A percentile compares a stretch with the other conserved stretches of the same genome.
phyloP scores from a whole-genome alignment of 2,113 vertebrate species.

The Calyptomena viridis region DNA sequence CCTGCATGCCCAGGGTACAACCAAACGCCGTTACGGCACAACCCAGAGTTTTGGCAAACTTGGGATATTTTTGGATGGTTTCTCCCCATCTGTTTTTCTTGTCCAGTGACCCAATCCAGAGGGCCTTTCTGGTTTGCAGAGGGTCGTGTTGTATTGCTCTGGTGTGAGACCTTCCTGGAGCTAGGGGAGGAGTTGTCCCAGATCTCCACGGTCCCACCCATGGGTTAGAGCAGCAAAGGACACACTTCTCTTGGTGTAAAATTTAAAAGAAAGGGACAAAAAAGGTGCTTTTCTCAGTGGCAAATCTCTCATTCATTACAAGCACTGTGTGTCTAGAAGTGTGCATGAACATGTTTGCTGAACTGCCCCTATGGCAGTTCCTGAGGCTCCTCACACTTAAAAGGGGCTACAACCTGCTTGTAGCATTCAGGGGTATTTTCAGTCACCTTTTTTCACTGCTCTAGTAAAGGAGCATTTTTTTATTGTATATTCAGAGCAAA shows the following conservation, averaged over 20 bases:
- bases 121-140: neutral
- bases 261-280: neutral
- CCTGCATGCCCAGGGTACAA: rapidly evolving
- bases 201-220: rapidly evolving
- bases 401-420: neutral
- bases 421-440: neutral
- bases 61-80: neutral
- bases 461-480: neutral
- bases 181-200: neutral
- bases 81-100: neutral
- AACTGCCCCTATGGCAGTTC: neutral
- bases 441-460: neutral
- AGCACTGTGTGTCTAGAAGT: rapidly evolving
- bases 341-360: neutral
- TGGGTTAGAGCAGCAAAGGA: neutral
- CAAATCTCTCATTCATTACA: neutral
- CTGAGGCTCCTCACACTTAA: too few species aligned
- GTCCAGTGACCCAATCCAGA: neutral
- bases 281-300: neutral
- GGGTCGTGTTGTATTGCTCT: neutral
- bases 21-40: rapidly evolving
- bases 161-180: neutral
- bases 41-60: neutral
- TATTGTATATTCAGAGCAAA: neutral
- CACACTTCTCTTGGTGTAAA: neutral